phyloP scores from a whole-genome alignment of 1,140 invertebrate genomes.

The Idris sp. region DNA sequence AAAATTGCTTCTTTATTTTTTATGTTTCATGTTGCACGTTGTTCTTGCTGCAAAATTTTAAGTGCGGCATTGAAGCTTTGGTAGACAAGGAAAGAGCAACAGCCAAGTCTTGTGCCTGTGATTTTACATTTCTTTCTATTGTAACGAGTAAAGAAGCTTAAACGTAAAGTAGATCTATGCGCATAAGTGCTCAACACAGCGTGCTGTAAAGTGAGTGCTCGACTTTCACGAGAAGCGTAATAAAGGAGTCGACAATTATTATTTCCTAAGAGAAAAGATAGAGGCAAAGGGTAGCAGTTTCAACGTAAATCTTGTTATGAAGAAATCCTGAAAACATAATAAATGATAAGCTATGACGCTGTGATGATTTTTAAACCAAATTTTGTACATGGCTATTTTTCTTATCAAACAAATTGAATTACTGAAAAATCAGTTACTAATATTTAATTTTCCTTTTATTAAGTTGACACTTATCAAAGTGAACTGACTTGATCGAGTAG shows the following conservation, averaged over 20 bases:
- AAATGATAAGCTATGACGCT: constrained; percentile 26
- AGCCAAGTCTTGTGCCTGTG: constrained; percentile 15
- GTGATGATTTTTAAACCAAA: constrained; percentile 12
- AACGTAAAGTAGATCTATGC: constrained; percentile 52
- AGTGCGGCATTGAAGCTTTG: neutral
- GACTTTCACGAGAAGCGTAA: constrained; percentile 55
- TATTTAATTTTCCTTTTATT: too few relatives aligned
- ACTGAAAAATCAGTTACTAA: neutral
- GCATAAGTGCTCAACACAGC: constrained; percentile 48
- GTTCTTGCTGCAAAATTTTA: constrained; percentile 19
- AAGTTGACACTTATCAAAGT: too few relatives aligned
- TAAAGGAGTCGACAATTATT: constrained; percentile 62
- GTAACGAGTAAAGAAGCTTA: constrained; percentile 49
- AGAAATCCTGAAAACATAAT: constrained; percentile 50
- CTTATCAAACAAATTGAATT: too few relatives aligned
- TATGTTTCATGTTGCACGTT: neutral
- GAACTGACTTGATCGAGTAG: too few relatives aligned
- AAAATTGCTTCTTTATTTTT: constrained; percentile 18
- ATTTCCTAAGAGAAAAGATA: constrained; percentile 38
- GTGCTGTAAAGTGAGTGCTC: constrained; percentile 45
- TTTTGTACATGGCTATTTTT: neutral
- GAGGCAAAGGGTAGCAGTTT: constrained; percentile 31
- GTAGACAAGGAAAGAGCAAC: neutral
- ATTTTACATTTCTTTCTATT: constrained; percentile 50
- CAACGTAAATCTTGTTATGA: constrained; percentile 37